Percentiles rank a stretch among this genome's conserved stretches.
These are phyloP conservation scores for Matsumyia berberina DNA, from an alignment of 2,888 invertebrate species.

Conservation along the genomic window DNA sequence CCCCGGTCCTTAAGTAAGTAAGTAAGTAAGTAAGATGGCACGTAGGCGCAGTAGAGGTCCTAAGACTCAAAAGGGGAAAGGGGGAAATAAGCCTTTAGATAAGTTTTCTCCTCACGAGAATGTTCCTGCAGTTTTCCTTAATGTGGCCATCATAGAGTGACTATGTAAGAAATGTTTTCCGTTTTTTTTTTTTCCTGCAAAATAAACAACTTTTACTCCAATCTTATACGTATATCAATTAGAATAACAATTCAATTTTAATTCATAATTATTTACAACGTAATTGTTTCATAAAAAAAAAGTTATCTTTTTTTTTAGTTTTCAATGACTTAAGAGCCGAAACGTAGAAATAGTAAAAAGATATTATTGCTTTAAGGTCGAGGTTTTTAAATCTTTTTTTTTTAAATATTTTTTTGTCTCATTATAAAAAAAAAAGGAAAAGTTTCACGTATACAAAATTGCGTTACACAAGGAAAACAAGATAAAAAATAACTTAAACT, in stretches of 20 bases:
- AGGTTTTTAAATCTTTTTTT: constrained; percentile 50
- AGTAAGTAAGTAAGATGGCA: too few relatives aligned
- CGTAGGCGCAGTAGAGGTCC: too few relatives aligned
- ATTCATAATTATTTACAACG: constrained; percentile 60
- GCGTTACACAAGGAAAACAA: constrained; percentile 3
- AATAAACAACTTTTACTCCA: constrained; percentile 61
- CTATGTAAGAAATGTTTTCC: too few relatives aligned
- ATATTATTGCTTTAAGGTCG: constrained; percentile 50
- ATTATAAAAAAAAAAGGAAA: constrained; percentile 12
- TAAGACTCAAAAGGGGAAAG: too few relatives aligned
- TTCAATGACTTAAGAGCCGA: constrained; percentile 63
- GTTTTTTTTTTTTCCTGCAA: constrained; percentile 24
- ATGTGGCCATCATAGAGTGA: too few relatives aligned
- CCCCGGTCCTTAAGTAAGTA: too few relatives aligned
- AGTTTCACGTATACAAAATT: constrained; percentile 7
- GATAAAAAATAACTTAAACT: constrained; percentile 26
- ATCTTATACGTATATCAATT: constrained; percentile 60
- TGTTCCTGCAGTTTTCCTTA: too few relatives aligned
- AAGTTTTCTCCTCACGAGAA: too few relatives aligned
- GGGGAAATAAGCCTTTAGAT: too few relatives aligned
- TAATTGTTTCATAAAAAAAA: constrained; percentile 53
- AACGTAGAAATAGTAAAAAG: constrained; percentile 14
- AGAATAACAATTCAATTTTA: constrained; percentile 59
- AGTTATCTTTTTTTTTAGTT: constrained; percentile 58
- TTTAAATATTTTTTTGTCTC: constrained; percentile 2